Evolutionary conservation across 2,888 invertebrate species (phyloP).

Genomic region (Epinotia brunnichana): DNA sequence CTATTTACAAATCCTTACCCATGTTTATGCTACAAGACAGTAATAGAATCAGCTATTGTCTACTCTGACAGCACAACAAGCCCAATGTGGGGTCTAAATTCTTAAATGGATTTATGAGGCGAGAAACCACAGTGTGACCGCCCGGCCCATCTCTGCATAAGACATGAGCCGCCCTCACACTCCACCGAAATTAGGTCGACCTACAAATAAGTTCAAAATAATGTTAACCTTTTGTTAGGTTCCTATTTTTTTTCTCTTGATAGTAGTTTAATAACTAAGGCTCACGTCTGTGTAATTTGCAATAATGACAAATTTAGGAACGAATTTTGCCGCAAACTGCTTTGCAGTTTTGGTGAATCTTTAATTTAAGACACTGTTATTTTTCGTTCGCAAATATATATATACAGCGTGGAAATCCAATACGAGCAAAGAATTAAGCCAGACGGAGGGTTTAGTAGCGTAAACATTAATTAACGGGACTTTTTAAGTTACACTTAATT

Average conservation of each 20-base stretch:
- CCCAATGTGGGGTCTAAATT: constrained; percentile 47
- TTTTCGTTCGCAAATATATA: too few relatives aligned
- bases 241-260: neutral
- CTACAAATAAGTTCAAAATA: constrained; percentile 38
- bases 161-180: constrained; percentile 49
- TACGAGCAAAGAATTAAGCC: too few relatives aligned
- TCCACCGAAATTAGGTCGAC: constrained; percentile 40
- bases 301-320: too few relatives aligned
- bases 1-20: neutral
- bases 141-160: constrained; percentile 49
- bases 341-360: too few relatives aligned
- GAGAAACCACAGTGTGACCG: constrained; percentile 51
- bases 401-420: too few relatives aligned
- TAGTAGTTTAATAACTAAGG: too few relatives aligned
- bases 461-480: too few relatives aligned
- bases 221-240: neutral
- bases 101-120: constrained; percentile 55
- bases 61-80: constrained; percentile 4
- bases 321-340: too few relatives aligned
- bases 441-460: too few relatives aligned
- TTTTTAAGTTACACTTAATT: too few relatives aligned
- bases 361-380: too few relatives aligned
- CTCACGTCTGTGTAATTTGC: too few relatives aligned
- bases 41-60: neutral
- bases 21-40: neutral